Evolutionary conservation across 2,797 vertebrate genomes (phyloP), one percentile per base, ranked within the genome.

Genomic region (Peromyscus eremicus): DNA sequence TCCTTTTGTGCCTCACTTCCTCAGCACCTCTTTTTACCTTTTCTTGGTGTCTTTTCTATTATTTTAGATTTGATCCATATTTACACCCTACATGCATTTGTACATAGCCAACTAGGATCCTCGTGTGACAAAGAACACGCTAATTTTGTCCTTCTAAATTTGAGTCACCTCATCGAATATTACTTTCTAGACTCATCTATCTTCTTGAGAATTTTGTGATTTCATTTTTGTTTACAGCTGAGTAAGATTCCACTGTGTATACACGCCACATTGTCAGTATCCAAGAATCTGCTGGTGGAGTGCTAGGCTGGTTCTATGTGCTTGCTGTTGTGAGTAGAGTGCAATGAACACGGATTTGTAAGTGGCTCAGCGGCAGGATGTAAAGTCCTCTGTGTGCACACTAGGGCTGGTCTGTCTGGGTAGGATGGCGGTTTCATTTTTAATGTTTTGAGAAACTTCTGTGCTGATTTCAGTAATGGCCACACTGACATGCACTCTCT

Each of bases 401-500:
- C 34, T 11, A 27, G 49, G 25, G 32, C n/a, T 7, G n/a, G 49
- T 57, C n/a, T 8, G 7, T 49, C 62, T 52, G 25, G 68, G 52
- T 57, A 5, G 2, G 40, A 40, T 2, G 23, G 52, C 57, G 7
- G 66, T 9, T 37, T 87, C 68, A 12, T 19, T 29, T 55, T 73
- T 73, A 13, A 14, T 60, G 16, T 62, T 34, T 62, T 82, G 23
- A 62, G 80, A 82, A 62, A 10, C 32, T 34, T 55, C 32, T 55
- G 6, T 21, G n/a, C 55, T 57, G n/a, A 57, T 40, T 40, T 57
- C 49, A 23, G 10, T 55, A 37, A 29, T 37, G 49, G 49, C 34
- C 2, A 5, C 5, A 19, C n/a, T 19, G 10, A 2, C 25, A 0
- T 11, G 34, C 13, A 29, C 16, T 73, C 49, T 8, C 0, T 0